Percentiles rank a stretch among this genome's conserved stretches.
Evolutionary conservation across 2,888 invertebrate species (phyloP).

Genomic region (Agrypnus murinus): DNA sequence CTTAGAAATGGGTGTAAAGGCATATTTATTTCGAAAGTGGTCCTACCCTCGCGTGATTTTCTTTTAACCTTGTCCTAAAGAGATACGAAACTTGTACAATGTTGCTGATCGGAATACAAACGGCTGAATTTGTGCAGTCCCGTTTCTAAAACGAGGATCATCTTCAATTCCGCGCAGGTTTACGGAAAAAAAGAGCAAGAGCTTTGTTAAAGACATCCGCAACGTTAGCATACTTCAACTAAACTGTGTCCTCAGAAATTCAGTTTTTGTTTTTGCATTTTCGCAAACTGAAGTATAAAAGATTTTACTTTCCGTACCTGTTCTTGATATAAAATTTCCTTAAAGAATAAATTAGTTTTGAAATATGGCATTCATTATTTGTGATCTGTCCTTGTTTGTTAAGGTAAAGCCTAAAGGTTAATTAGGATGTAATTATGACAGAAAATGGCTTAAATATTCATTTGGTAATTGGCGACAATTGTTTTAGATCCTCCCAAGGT

Average conservation of each 20-base stretch:
- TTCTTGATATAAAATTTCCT: not conserved
- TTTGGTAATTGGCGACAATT: slow-evolving; percentile 57
- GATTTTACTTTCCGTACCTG: slow-evolving; percentile 8
- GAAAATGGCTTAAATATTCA: slow-evolving; percentile 40
- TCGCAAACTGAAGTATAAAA: slow-evolving; percentile 27
- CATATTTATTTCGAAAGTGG: slow-evolving; percentile 49
- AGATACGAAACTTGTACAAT: slow-evolving; percentile 67
- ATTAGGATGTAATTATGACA: slow-evolving; percentile 14
- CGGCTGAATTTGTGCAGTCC: slow-evolving; percentile 66
- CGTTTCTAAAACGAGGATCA: slow-evolving; percentile 60
- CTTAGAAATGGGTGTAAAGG: slow-evolving; percentile 47
- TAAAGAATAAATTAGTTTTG: not conserved
- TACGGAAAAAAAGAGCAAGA: slow-evolving; percentile 51
- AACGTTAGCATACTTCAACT: slow-evolving; percentile 58
- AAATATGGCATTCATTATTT: too few species aligned
- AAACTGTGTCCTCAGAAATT: slow-evolving; percentile 59
- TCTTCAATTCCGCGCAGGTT: slow-evolving; percentile 61
- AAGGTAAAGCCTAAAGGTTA: too few species aligned
- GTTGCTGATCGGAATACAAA: slow-evolving; percentile 68
- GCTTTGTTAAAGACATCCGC: slow-evolving; percentile 61
- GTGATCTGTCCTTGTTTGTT: too few species aligned
- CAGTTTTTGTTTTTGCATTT: slow-evolving; percentile 36
- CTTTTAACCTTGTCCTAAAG: slow-evolving; percentile 59
- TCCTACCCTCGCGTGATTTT: slow-evolving; percentile 49
- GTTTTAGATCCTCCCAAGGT: slow-evolving; percentile 87